phyloP scores from a whole-genome alignment of 2,797 vertebrate species.

The Mormyrus proboscirostris region DNA sequence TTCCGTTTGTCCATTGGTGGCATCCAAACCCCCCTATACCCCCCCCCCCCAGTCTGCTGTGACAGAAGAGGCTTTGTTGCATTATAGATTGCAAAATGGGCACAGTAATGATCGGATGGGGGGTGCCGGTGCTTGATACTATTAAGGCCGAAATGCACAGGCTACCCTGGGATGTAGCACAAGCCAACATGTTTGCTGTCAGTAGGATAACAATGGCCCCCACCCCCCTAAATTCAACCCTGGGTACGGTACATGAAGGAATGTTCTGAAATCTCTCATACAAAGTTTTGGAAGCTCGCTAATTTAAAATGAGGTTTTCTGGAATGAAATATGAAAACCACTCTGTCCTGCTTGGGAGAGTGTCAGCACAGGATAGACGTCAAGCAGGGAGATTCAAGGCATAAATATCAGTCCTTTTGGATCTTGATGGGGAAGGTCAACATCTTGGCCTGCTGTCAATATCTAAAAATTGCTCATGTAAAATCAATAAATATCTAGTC shows the following conservation, averaged over 20 bases:
- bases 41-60: slow-evolving; percentile 3
- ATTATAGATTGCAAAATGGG: slow-evolving; percentile 24
- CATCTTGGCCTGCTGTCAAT: background rate
- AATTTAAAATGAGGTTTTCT: background rate
- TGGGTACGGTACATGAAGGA: background rate
- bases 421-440: background rate
- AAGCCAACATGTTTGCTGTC: background rate
- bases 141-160: background rate
- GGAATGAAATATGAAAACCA: background rate
- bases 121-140: background rate
- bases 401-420: background rate
- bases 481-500: background rate
- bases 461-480: background rate
- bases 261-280: background rate
- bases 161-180: background rate
- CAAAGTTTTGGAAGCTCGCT: background rate
- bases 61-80: slow-evolving; percentile 14
- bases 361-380: background rate
- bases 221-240: background rate
- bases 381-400: background rate
- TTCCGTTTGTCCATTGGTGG: slow-evolving; percentile 13
- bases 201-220: background rate
- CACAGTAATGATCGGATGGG: background rate
- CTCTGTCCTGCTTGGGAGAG: background rate
- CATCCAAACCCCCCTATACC: slow-evolving; percentile 1